phyloP scores from a whole-genome alignment of 1,140 invertebrate species.

The Drosophila melanica region DNA sequence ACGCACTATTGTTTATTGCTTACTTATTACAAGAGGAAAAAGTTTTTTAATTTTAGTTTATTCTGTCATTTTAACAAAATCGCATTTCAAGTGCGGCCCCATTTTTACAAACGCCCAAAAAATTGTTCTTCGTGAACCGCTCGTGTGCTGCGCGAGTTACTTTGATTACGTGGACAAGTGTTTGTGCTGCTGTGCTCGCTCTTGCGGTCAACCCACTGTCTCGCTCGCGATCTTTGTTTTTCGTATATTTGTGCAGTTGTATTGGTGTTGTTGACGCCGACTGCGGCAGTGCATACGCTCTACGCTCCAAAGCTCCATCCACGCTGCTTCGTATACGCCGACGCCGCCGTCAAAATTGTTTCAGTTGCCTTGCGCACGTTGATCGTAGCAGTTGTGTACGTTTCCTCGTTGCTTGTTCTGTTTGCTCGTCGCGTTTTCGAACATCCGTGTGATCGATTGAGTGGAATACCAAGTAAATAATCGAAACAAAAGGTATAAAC shows the following conservation, averaged over 20 bases:
- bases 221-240: slow-evolving; percentile 10
- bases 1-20: too few relatives aligned
- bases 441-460: slow-evolving; percentile 33
- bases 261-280: slow-evolving; percentile 1
- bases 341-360: slow-evolving; percentile 25
- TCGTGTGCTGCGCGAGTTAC: slow-evolving; percentile 34
- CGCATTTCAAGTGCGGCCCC: background rate
- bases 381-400: slow-evolving; percentile 57
- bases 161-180: slow-evolving; percentile 76
- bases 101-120: slow-evolving; percentile 13
- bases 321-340: slow-evolving; percentile 33
- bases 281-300: background rate
- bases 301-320: slow-evolving; percentile 4
- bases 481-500: slow-evolving; percentile 45
- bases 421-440: slow-evolving; percentile 53
- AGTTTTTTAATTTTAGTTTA: too few relatives aligned
- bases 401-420: background rate
- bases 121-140: slow-evolving; percentile 29
- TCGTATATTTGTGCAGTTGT: slow-evolving; percentile 4
- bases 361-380: slow-evolving; percentile 61
- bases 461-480: slow-evolving; percentile 32
- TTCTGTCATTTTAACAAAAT: background rate
- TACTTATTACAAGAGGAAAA: too few relatives aligned
- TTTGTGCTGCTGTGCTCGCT: slow-evolving; percentile 10
- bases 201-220: slow-evolving; percentile 5